phyloP scores from a whole-genome alignment of 2,888 invertebrate species.

The Julus scanicus region DNA sequence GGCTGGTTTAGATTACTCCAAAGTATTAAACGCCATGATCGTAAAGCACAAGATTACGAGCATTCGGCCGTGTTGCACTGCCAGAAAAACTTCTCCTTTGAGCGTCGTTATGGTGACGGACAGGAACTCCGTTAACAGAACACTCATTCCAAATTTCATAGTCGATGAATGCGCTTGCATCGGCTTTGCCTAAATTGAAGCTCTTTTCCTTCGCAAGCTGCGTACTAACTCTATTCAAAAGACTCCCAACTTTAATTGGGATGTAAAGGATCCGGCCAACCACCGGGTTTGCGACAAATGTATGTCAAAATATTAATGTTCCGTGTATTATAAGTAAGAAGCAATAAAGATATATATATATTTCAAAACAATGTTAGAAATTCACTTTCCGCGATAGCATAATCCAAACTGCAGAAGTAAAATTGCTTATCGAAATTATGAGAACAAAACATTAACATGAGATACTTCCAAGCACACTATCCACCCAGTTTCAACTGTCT shows the following conservation, averaged over 20 bases:
- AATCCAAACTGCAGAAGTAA: too few species aligned
- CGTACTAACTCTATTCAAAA: background rate
- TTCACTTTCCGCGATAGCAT: too few species aligned
- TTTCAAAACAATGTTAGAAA: too few species aligned
- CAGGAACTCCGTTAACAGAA: background rate
- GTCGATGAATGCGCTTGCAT: constrained; percentile 53
- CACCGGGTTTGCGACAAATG: background rate
- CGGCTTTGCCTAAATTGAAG: background rate
- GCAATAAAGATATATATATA: background rate
- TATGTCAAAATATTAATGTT: background rate
- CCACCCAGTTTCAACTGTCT: too few species aligned
- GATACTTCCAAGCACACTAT: too few species aligned
- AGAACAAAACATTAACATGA: too few species aligned
- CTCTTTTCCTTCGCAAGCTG: background rate
- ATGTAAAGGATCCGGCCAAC: too few species aligned
- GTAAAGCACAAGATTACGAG: background rate
- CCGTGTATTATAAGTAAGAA: background rate
- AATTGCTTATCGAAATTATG: too few species aligned
- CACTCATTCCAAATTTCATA: constrained; percentile 48
- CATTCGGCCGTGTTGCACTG: constrained; percentile 46
- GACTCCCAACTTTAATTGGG: too few species aligned
- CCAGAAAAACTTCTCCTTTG: constrained; percentile 28
- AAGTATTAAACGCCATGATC: constrained; percentile 41
- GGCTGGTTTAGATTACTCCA: constrained; percentile 36
- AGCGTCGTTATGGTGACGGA: background rate